Evolutionary conservation across 2,797 vertebrate genomes (phyloP).

Genomic region (Pelochelys cantorii): DNA sequence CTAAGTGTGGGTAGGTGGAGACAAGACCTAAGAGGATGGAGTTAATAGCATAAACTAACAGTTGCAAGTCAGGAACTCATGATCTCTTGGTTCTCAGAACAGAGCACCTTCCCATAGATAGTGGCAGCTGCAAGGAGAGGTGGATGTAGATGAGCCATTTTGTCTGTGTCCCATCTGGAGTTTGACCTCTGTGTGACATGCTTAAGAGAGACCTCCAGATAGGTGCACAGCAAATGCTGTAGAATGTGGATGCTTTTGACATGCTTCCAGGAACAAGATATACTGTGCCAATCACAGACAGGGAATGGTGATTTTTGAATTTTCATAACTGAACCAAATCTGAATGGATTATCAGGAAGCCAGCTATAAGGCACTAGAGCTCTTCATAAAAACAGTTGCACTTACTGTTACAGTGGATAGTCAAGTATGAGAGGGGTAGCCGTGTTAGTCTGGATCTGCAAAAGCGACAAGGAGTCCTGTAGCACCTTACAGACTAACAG

Average conservation of each 20-base stretch:
- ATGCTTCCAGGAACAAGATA: neutral
- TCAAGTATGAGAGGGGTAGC: too few species aligned
- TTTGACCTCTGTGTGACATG: neutral
- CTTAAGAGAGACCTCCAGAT: neutral
- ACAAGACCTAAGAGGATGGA: too few species aligned
- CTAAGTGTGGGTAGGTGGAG: too few species aligned
- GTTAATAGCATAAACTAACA: too few species aligned
- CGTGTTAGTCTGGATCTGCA: too few species aligned
- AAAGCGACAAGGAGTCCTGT: too few species aligned
- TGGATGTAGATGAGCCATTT: neutral
- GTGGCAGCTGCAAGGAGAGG: neutral
- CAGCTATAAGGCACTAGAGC: neutral
- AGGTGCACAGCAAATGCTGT: neutral
- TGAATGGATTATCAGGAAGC: neutral
- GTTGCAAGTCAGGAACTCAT: too few species aligned
- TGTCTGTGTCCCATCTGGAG: neutral
- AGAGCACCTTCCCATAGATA: neutral
- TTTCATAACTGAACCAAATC: neutral
- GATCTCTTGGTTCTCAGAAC: too few species aligned
- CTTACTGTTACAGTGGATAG: neutral
- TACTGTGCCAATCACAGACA: neutral
- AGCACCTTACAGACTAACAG: too few species aligned
- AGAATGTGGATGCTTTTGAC: neutral
- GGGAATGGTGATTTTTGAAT: neutral
- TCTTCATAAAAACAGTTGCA: slow-evolving; percentile 8